Evolutionary conservation across 2,797 vertebrate genomes (phyloP).

Genomic region (Spinus olivaceus): DNA sequence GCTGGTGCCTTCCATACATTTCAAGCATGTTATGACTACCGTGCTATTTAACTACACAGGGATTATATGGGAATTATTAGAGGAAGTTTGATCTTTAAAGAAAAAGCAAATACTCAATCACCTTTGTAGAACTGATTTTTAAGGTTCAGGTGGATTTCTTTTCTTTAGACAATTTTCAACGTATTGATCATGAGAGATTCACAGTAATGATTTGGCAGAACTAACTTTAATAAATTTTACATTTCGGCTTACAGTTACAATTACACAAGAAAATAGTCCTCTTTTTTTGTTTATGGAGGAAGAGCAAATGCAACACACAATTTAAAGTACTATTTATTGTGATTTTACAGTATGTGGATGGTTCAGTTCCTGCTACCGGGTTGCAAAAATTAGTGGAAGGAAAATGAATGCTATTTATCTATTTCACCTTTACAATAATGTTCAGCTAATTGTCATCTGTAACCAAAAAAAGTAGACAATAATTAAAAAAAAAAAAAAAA

Average conservation of each 20-base stretch:
- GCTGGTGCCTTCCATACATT: constrained; percentile 10
- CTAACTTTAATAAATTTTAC: neutral
- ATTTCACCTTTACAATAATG: neutral
- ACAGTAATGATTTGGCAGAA: neutral
- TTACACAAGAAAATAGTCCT: neutral
- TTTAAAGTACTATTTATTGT: neutral
- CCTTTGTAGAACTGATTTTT: constrained; percentile 11
- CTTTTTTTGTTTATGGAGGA: neutral
- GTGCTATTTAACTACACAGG: constrained; percentile 3
- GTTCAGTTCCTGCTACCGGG: neutral
- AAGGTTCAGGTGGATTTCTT: neutral
- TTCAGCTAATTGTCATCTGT: neutral
- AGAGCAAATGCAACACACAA: neutral
- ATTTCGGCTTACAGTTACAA: neutral
- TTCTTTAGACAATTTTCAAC: neutral
- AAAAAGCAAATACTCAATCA: constrained; percentile 10
- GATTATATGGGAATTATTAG: constrained; percentile 50
- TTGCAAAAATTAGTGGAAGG: neutral
- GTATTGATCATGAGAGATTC: neutral
- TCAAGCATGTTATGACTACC: constrained; percentile 24
- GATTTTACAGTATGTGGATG: neutral
- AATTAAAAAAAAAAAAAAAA: neutral
- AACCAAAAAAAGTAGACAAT: neutral
- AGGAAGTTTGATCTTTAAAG: constrained; percentile 60
- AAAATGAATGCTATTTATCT: neutral